Percentiles rank a stretch among this genome's conserved stretches.
Conservation (phyloP, 2,888 invertebrate genomes). For the Prosapia bicincta region DNA sequence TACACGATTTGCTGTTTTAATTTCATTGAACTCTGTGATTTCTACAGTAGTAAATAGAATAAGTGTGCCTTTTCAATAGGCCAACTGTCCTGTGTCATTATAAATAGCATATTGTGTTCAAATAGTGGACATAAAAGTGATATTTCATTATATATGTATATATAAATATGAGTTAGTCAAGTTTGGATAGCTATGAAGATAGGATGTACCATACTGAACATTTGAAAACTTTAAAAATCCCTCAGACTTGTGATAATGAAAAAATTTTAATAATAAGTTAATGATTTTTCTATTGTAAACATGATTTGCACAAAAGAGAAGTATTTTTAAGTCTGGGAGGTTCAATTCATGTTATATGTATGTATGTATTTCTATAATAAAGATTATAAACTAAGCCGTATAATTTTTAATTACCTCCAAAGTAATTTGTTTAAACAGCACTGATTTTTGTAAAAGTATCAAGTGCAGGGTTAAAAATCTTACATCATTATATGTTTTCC, state of each 20-base stretch:
- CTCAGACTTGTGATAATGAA: not conserved
- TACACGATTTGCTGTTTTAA: not conserved
- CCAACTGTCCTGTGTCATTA: not conserved
- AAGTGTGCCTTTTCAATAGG: not conserved
- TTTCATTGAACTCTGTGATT: not conserved
- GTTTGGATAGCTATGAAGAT: not conserved
- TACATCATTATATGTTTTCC: no score
- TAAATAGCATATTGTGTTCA: not conserved
- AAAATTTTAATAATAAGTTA: not conserved
- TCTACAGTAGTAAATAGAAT: not conserved
- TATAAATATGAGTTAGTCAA: not conserved
- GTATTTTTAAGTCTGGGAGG: conserved; percentile 28
- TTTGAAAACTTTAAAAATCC: not conserved
- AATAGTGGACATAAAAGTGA: not conserved
- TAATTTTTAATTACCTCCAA: conserved; percentile 21
- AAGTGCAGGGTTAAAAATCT: no score
- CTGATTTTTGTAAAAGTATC: no score
- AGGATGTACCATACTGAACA: not conserved
- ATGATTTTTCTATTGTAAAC: conserved; percentile 15
- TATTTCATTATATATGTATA: not conserved
- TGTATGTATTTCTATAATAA: conserved; percentile 39
- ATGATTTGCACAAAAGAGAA: conserved; percentile 30
- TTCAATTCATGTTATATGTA: conserved; percentile 30
- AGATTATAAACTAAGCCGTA: conserved; percentile 30
- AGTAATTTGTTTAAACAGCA: no score